Evolutionary conservation across 2,113 vertebrate species (phyloP).

Genomic region (Fulmarus glacialis): DNA sequence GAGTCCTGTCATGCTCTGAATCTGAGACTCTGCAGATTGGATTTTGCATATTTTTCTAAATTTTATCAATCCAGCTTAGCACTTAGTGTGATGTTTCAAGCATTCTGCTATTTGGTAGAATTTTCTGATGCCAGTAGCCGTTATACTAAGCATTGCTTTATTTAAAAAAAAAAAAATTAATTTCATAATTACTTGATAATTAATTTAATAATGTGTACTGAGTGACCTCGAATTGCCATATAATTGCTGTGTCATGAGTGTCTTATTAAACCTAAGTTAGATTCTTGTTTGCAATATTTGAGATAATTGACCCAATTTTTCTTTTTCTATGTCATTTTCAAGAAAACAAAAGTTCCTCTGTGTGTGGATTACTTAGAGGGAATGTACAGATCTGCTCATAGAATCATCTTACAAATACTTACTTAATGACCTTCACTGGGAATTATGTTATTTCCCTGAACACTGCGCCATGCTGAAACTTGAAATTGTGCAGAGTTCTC

Average conservation of each 20-base stretch:
- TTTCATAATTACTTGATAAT: background rate
- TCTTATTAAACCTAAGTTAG: background rate
- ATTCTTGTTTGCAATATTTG: background rate
- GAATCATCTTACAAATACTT: background rate
- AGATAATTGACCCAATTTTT: background rate
- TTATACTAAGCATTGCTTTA: background rate
- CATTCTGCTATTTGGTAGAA: background rate
- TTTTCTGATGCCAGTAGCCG: background rate
- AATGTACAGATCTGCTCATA: background rate
- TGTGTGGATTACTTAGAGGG: background rate
- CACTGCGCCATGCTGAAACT: background rate
- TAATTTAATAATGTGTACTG: background rate
- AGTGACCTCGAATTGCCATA: background rate
- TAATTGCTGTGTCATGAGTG: background rate
- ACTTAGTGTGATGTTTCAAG: background rate
- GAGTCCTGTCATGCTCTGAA: background rate
- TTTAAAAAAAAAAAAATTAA: background rate
- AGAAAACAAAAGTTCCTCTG: background rate
- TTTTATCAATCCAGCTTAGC: background rate
- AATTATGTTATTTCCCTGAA: background rate
- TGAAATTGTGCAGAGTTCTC: background rate
- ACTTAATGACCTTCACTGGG: background rate
- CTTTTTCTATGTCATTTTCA: background rate
- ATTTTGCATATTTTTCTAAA: background rate
- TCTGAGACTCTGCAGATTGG: background rate